A percentile compares a stretch with the other conserved stretches of the same genome.
Evolutionary conservation across 2,797 vertebrate genomes (phyloP).

Genomic region (Chelmon rostratus): DNA sequence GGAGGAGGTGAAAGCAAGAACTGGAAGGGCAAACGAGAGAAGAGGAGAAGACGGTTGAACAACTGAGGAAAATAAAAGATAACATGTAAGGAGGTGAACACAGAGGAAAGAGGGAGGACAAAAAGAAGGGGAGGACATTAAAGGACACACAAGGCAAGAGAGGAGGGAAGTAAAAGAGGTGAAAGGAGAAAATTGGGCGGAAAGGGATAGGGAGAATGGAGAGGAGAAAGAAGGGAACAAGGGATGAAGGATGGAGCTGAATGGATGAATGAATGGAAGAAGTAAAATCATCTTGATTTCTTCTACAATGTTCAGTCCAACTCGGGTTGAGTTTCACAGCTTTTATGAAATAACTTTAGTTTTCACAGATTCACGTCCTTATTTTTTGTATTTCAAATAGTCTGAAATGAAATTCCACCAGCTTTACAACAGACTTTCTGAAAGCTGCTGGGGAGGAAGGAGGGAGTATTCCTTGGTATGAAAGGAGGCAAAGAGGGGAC

Average conservation of each 20-base stretch:
- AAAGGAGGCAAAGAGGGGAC: background rate
- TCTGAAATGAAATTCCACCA: constrained; percentile 24
- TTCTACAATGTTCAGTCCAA: background rate
- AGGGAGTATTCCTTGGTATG: constrained; percentile 2
- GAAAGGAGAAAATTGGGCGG: background rate
- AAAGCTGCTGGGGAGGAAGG: background rate
- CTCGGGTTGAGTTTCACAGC: background rate
- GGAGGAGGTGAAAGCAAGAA: background rate
- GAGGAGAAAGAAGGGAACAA: too few relatives aligned
- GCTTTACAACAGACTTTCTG: background rate
- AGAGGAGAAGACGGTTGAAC: background rate
- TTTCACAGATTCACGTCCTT: background rate
- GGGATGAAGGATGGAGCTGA: too few relatives aligned
- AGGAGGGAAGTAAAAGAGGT: background rate
- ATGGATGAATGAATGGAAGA: background rate
- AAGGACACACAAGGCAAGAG: too few relatives aligned
- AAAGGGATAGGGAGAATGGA: background rate
- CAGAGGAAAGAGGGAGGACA: background rate
- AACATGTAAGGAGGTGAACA: background rate
- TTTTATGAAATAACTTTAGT: background rate
- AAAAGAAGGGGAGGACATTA: background rate
- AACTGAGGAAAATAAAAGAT: background rate
- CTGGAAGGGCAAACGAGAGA: background rate
- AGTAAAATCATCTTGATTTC: background rate
- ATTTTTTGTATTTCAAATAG: constrained; percentile 4